Base-by-base conservation (phyloP, 2,113 vertebrate genomes). In the Microtus richardsoni region DNA sequence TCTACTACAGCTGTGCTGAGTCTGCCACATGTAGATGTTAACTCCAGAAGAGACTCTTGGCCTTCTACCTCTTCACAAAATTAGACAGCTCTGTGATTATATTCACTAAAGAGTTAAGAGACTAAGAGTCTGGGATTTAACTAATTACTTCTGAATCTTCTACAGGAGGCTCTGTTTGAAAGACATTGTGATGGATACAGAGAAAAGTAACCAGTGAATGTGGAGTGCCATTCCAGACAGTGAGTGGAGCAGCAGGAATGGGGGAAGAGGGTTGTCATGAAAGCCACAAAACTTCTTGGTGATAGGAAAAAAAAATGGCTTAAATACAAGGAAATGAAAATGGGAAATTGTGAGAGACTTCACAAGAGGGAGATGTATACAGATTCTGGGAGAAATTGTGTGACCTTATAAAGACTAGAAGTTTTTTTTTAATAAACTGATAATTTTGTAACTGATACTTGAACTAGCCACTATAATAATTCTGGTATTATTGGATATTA, bases 351-450 rank as follows among this genome's bases (percentile, higher is more conserved):
- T 75, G 71, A 28, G 14, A 87, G 49, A 93, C 73, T 62, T 47
- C 30, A 94, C 30, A 12, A 16, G 19, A 49, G 9, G 2, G 2
- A 91, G 7, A 13, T 44, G 80, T 73, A 8, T 41, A 3, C 39
- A 77, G 10, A 66, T 88, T 82, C 52, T 91, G 33, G 80, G 47
- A 89, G 39, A 62, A 92, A 88, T 6, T 79, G 74, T 58, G 74
- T 84, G 13, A 64, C 17, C 64, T 94, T 49, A 12, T 44, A 47
- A 91, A 9, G 4, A 58, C 30, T 68, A 79, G 47, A 30, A 30
- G 22, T 66, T 93, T 92, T 92, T 95, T 80, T 90, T 92, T 17
- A 60, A 39, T 39, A 41, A 13, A 16, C 54, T 90, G 22, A 84
- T 49, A 83, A 9, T 49, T 66, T 70, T 26, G 5, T 33, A 71